Base-by-base conservation (phyloP, 2,113 vertebrate species). In the Sisor rabdophorus region DNA sequence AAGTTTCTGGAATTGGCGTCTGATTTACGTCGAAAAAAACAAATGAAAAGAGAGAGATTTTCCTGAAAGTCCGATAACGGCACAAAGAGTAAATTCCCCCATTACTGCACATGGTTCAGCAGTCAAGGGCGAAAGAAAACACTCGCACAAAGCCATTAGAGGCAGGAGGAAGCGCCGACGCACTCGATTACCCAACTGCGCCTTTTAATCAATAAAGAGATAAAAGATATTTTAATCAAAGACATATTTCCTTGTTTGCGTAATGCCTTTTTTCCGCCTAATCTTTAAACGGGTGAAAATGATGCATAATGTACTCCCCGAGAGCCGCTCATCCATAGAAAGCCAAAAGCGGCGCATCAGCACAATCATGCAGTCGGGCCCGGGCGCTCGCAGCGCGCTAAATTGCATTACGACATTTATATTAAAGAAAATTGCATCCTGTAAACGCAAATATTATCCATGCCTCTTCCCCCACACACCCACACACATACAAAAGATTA, bases 371-470 rank as follows among this genome's bases (percentile, higher is more conserved):
- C 81, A 85, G 83, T 85, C 48, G 24, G 1, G 0, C 87, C 89
- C 87, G 90, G 90, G 92, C 93, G 91, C 90, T 91, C 90, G 92
- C 89, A 73, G 85, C 92, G 90, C 89, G 89, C 93, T 92, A 94
- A 94, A 95, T 94, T 93, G 91, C 92, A 94, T 96, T 95, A 94
- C 91, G 92, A 93, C 91, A 90, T 92, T 93, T 93, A 93, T 94
- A 95, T 93, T 92, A 94, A 94, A 90, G 92, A 87, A 94, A 95
- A 95, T 93, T 95, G 92, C 93, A 94, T 94, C 93, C 92, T 94
- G 93, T 92, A 94, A 94, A 95, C 91, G 90, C 91, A 91, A 94
- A 94, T 94, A 92, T 92, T 93, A 93, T 92, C 90, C 71, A 78
- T 61, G 76, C 88, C 86, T 88, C 79, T 81, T 85, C 86, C 84